phyloP scores from a whole-genome alignment of 2,888 invertebrate genomes.

The Plusia festucae region DNA sequence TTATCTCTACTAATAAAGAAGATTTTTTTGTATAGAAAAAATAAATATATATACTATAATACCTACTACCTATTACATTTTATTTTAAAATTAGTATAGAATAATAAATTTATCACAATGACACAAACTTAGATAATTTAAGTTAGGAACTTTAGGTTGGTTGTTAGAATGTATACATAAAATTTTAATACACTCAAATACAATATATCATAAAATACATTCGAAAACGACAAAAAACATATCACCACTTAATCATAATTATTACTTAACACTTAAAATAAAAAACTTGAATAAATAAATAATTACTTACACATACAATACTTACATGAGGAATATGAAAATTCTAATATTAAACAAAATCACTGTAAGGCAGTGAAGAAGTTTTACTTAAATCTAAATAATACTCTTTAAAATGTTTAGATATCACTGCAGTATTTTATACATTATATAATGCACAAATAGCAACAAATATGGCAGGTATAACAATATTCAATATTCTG shows the following conservation, averaged over 20 bases:
- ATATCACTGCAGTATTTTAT: background rate
- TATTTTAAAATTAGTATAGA: background rate
- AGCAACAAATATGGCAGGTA: background rate
- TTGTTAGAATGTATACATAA: background rate
- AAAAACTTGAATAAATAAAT: too few relatives aligned
- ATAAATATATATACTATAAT: background rate
- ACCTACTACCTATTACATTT: background rate
- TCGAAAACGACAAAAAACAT: too few relatives aligned
- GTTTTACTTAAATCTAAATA: background rate
- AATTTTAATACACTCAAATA: too few relatives aligned
- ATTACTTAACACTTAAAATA: background rate
- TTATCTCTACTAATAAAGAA: too few relatives aligned
- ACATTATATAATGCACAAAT: background rate
- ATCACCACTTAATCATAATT: too few relatives aligned
- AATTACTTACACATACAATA: too few relatives aligned
- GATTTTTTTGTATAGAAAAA: background rate
- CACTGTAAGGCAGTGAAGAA: background rate
- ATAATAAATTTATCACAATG: background rate
- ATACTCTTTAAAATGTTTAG: background rate
- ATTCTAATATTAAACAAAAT: background rate
- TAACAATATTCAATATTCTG: constrained; percentile 4
- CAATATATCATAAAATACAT: too few relatives aligned
- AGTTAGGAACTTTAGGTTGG: background rate
- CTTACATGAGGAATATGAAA: too few relatives aligned
- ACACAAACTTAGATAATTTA: background rate